These are phyloP conservation scores for Apamea epomidion DNA, from an alignment of 2,888 invertebrate species.

Conservation along the genomic window DNA sequence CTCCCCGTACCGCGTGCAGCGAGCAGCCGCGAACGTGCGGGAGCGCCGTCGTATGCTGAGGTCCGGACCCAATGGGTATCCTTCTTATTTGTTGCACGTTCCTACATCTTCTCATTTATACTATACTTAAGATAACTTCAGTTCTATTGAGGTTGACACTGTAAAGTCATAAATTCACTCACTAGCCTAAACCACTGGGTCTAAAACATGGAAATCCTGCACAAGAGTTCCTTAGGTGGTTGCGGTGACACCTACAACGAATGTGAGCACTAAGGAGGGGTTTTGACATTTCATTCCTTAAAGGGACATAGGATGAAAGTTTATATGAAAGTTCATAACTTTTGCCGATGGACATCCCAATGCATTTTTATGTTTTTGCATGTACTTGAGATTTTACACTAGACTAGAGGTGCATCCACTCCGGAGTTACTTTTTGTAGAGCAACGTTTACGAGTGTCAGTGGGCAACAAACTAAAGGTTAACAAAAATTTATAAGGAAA, in stretches of 20 bases:
- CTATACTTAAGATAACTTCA: neutral
- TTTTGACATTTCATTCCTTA: neutral
- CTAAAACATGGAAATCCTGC: neutral
- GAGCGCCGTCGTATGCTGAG: slow-evolving; percentile 99
- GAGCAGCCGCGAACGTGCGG: slow-evolving; percentile 98
- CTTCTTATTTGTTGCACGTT: slow-evolving; percentile 71
- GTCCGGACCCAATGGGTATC: slow-evolving; percentile 96
- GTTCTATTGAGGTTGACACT: neutral
- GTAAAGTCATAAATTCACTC: neutral
- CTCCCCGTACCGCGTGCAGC: slow-evolving; percentile 96
- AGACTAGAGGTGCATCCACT: neutral
- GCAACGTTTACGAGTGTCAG: neutral
- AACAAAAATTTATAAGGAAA: neutral
- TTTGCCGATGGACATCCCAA: neutral
- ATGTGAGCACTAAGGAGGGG: neutral
- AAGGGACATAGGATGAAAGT: neutral
- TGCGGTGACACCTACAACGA: neutral
- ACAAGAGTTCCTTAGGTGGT: neutral
- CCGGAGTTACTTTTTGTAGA: neutral
- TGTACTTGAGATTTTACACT: neutral
- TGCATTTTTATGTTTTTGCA: neutral
- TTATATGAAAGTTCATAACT: neutral
- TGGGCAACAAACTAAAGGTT: neutral
- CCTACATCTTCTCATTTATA: slow-evolving; percentile 16
- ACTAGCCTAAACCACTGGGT: neutral